These are phyloP conservation scores for Alexandromys fortis DNA, from an alignment of 2,113 vertebrate genomes.

Conservation along the genomic window DNA sequence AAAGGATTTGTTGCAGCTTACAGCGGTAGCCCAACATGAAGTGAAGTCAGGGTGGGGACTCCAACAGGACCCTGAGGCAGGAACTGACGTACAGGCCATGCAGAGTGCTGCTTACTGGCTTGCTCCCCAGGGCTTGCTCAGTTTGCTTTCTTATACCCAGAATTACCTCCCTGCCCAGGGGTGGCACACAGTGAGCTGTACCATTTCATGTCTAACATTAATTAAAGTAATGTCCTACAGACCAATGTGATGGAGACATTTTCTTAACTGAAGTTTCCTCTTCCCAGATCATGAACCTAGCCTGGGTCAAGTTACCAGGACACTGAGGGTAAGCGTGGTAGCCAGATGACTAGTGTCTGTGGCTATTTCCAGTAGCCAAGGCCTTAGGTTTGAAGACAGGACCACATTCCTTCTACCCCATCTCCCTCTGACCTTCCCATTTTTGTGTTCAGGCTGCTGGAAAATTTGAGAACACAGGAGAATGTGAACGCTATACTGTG, in stretches of 20 bases:
- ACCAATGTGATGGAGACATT: neutral
- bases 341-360: neutral
- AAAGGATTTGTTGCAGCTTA: neutral
- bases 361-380: neutral
- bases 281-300: neutral
- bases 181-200: neutral
- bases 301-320: neutral
- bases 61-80: neutral
- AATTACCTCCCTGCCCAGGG: neutral
- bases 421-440: fast-evolving
- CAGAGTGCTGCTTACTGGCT: neutral
- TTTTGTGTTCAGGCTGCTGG: neutral
- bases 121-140: neutral
- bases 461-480: neutral
- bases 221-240: neutral
- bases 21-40: neutral
- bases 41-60: neutral
- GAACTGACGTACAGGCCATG: neutral
- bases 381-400: neutral
- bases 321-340: neutral
- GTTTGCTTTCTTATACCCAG: neutral
- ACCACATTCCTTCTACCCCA: fast-evolving
- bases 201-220: neutral
- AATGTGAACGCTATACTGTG: neutral
- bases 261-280: neutral